phyloP scores from a whole-genome alignment of 2,797 vertebrate species.

The Carduelis carduelis region DNA sequence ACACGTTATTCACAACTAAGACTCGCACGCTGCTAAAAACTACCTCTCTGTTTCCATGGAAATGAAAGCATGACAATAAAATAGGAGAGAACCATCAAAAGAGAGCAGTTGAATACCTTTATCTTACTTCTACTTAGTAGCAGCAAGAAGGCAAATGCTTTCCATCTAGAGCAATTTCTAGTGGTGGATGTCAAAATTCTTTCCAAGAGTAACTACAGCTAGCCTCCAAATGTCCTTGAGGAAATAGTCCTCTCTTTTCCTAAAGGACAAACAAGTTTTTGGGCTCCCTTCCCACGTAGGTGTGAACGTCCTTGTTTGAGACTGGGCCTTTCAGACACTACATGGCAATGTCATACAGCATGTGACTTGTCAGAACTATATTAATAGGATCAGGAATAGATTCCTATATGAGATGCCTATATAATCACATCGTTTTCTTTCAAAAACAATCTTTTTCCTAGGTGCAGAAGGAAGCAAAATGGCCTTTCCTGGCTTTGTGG shows the following conservation, averaged over 20 bases:
- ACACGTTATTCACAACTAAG: background rate
- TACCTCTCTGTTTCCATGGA: constrained; percentile 57
- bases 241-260: background rate
- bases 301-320: background rate
- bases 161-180: background rate
- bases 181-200: background rate
- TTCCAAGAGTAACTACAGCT: background rate
- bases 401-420: background rate
- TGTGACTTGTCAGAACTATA: background rate
- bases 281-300: accelerated
- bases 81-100: background rate
- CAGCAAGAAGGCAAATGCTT: background rate
- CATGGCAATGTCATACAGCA: background rate
- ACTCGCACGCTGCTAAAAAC: background rate
- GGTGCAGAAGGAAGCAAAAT: background rate
- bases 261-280: background rate
- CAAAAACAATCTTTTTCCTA: background rate
- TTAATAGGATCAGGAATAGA: background rate
- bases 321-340: background rate
- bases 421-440: background rate
- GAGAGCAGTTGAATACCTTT: background rate
- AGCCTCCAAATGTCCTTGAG: background rate
- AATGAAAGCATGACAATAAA: constrained; percentile 11
- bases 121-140: background rate
- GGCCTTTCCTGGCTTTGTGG: background rate